Conservation (phyloP, 2,888 invertebrate species). For the Panzeria rudis region DNA sequence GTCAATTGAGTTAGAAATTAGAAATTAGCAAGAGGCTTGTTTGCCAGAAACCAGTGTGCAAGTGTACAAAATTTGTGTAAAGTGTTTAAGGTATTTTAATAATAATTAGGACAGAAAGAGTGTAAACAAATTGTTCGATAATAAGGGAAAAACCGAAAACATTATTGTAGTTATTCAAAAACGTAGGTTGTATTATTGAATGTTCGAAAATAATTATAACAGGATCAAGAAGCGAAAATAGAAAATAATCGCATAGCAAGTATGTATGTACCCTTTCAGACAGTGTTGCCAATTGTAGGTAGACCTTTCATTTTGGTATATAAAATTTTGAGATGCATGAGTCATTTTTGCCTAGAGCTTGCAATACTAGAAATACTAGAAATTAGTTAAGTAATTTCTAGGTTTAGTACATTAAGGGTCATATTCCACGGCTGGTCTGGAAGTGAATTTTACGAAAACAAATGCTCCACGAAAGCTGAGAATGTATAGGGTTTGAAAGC, state of each 20-base stretch:
- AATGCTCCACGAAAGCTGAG: too few relatives aligned
- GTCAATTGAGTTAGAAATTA: constrained; percentile 69
- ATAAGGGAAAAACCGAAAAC: constrained; percentile 40
- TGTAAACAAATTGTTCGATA: constrained; percentile 68
- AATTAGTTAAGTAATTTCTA: too few relatives aligned
- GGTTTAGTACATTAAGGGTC: too few relatives aligned
- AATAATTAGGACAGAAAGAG: constrained; percentile 59
- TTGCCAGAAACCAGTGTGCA: constrained; percentile 68
- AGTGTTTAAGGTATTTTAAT: constrained; percentile 50
- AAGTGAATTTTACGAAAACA: too few relatives aligned
- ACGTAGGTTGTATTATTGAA: constrained; percentile 12
- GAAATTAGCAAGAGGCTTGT: constrained; percentile 59
- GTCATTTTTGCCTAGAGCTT: too few relatives aligned
- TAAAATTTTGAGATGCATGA: too few relatives aligned
- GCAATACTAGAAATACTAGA: too few relatives aligned
- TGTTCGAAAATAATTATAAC: constrained; percentile 58
- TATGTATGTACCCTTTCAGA: neutral
- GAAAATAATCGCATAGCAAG: neutral
- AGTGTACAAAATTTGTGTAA: constrained; percentile 56
- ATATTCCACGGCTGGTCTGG: too few relatives aligned
- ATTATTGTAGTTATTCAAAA: constrained; percentile 32
- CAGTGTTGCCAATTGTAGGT: neutral
- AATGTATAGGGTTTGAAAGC: too few relatives aligned
- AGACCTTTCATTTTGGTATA: too few relatives aligned
- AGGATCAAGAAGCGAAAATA: constrained; percentile 38